Evolutionary conservation across 2,888 invertebrate species (phyloP), one percentile per base, ranked within the genome.

Genomic region (Pheosia gnoma): DNA sequence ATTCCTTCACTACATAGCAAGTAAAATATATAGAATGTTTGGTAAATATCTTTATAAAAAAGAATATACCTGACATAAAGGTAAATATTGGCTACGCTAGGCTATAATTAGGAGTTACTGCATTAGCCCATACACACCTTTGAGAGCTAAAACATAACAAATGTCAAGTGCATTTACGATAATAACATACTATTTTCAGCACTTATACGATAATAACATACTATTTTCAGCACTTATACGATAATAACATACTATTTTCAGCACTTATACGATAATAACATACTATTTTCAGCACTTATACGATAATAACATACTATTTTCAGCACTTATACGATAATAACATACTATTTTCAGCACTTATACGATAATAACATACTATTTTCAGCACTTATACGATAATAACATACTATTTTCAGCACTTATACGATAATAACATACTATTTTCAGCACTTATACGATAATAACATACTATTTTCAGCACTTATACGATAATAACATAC

Each of bases 191-290:
- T 25, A 36, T 52, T 52, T 52, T 52, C 53, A 53, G 53, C 37
- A 37, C 59, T 51, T 66, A 25, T 25, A 71, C 62, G 61, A n/a
- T n/a, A n/a, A n/a, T n/a, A n/a, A n/a, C n/a, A n/a, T n/a, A n/a
- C n/a, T n/a, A 36, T 52, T 52, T 52, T 52, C 53, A 53, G 53
- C 37, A 37, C 59, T 51, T 66, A 25, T 25, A 71, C 62, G 61
- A n/a, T n/a, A n/a, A n/a, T n/a, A n/a, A n/a, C n/a, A n/a, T n/a
- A n/a, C n/a, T n/a, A 36, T 52, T 52, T 52, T 52, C 53, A 53
- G 53, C 37, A 37, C 59, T 51, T 66, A 25, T 25, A 71, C 62
- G 61, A n/a, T n/a, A n/a, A n/a, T n/a, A n/a, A n/a, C n/a, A n/a
- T n/a, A n/a, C n/a, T n/a, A 36, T 52, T 52, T 52, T 52, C 53